Percentiles rank a stretch among this genome's conserved stretches.
phyloP scores from a whole-genome alignment of 1,140 invertebrate species.

The Ceratina australensis region DNA sequence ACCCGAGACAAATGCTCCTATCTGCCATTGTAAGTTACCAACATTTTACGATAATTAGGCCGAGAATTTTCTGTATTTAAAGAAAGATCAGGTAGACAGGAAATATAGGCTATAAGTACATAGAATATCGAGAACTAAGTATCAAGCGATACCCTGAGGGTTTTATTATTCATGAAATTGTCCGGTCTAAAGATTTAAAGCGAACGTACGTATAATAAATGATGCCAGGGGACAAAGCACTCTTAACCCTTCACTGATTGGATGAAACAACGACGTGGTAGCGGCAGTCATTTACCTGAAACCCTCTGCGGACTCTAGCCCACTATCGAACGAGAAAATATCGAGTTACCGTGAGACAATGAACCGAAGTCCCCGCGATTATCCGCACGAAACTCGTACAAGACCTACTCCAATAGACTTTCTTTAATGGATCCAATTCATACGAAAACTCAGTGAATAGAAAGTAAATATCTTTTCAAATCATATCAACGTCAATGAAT shows the following conservation, averaged over 20 bases:
- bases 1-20: neutral
- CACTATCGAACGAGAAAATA: constrained; percentile 22
- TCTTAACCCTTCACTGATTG: constrained; percentile 7
- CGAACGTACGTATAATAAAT: neutral
- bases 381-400: neutral
- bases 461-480: no score
- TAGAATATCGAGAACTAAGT: no score
- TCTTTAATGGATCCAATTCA: no score
- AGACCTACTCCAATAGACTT: neutral
- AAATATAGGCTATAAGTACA: no score
- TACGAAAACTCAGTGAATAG: no score
- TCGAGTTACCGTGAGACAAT: constrained; percentile 24
- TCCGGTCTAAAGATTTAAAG: no score
- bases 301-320: neutral
- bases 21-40: no score
- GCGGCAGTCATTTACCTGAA: constrained; percentile 24
- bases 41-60: no score
- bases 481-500: neutral
- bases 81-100: no score
- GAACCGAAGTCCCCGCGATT: neutral
- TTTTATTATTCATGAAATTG: no score
- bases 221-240: neutral
- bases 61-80: no score
- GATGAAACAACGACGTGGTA: constrained; percentile 2
- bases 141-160: no score